Evolutionary conservation across 53 echinoderm and acorn worm species (phyloP).

Genomic region (Mesocentrotus franciscanus): DNA sequence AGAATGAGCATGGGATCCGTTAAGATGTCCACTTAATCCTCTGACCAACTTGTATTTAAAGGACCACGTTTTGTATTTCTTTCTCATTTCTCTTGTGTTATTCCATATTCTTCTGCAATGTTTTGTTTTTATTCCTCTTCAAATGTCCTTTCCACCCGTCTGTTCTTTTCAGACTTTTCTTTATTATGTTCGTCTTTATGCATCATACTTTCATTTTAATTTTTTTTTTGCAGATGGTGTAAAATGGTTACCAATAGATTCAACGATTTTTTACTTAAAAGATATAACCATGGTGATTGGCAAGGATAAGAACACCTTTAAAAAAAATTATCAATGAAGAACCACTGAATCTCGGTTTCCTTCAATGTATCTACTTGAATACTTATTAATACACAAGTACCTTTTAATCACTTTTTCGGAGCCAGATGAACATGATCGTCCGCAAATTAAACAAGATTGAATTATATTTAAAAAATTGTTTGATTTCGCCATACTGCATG

Average conservation of each 20-base stretch:
- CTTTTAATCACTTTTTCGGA: too few relatives aligned
- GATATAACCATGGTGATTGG: too few relatives aligned
- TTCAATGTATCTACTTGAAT: background rate
- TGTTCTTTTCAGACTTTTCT: too few relatives aligned
- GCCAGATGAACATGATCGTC: too few relatives aligned
- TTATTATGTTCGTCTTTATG: background rate
- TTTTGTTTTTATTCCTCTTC: too few relatives aligned
- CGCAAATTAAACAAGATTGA: too few relatives aligned
- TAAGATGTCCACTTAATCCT: constrained; percentile 8
- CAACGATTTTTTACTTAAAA: too few relatives aligned
- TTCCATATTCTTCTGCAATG: background rate
- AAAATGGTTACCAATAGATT: background rate
- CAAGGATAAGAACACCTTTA: background rate
- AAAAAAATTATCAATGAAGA: background rate
- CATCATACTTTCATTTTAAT: background rate
- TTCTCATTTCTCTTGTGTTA: background rate
- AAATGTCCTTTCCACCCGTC: too few relatives aligned
- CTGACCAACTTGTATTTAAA: background rate
- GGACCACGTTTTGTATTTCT: background rate
- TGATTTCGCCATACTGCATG: too few relatives aligned
- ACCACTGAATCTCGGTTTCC: background rate
- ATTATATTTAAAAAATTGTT: too few relatives aligned
- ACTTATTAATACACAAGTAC: background rate
- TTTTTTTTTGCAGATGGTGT: background rate
- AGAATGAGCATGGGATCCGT: background rate